Percentiles rank a stretch among this genome's conserved stretches.
Evolutionary conservation across 2,888 invertebrate species (phyloP).

Genomic region (Ornithoptera alexandrae): DNA sequence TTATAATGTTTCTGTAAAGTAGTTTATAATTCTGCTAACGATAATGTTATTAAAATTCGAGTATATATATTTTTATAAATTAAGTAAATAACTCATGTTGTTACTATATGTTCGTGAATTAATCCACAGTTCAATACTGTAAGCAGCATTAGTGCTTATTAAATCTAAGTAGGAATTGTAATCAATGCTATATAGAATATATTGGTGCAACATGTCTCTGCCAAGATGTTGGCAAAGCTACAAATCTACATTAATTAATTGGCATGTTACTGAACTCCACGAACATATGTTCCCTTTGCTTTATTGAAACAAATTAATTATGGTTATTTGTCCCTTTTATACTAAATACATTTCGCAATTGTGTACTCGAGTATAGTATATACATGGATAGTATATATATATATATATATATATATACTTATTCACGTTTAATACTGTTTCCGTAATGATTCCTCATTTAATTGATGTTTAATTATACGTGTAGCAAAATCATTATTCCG

Average conservation of each 20-base stretch:
- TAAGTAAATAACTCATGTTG: too few relatives aligned
- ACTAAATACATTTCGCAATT: background rate
- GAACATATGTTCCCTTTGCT: slow-evolving; percentile 14
- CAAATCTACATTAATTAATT: slow-evolving; percentile 20
- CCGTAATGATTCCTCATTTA: background rate
- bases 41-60: too few relatives aligned
- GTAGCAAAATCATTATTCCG: background rate
- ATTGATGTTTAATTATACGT: background rate
- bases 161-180: background rate
- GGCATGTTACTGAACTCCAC: slow-evolving; percentile 3
- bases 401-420: background rate
- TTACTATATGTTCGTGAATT: too few relatives aligned
- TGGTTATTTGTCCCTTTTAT: slow-evolving; percentile 20
- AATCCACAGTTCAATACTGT: too few relatives aligned
- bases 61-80: too few relatives aligned
- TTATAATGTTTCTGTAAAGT: too few relatives aligned
- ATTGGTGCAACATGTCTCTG: slow-evolving; percentile 25
- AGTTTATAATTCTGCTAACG: too few relatives aligned
- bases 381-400: background rate
- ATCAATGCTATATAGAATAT: slow-evolving; percentile 13
- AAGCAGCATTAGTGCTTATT: too few relatives aligned
- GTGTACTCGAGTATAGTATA: background rate
- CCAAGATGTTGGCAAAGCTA: slow-evolving; percentile 18
- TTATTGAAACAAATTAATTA: slow-evolving; percentile 24
- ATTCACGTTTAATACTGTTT: background rate